Conservation (phyloP, 2,113 vertebrate species). For the Seriola dumerili region DNA sequence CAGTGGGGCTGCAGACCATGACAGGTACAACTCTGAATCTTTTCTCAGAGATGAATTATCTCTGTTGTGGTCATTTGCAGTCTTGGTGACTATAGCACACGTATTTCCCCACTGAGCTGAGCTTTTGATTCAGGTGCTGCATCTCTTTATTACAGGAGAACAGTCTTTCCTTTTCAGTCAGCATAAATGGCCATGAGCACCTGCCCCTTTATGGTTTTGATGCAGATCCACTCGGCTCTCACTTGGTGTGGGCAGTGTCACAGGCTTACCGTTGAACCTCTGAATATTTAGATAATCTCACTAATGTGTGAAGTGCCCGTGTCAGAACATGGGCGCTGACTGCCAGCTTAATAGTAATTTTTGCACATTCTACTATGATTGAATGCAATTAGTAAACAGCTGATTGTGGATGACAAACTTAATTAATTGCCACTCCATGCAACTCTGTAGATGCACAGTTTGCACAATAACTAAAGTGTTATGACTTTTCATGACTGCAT, state of each 20-base stretch:
- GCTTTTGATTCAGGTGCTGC: slow-evolving; percentile 45
- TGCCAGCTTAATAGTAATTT: not conserved
- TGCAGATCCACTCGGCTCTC: slow-evolving; percentile 28
- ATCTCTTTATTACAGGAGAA: not conserved
- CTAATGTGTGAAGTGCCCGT: not conserved
- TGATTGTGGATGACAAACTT: not conserved
- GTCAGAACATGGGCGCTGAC: not conserved
- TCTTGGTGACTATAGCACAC: slow-evolving; percentile 2
- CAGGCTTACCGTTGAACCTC: slow-evolving; percentile 14
- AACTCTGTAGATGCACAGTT: not conserved
- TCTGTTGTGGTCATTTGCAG: slow-evolving; percentile 21
- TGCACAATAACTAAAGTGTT: not conserved
- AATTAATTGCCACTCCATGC: not conserved
- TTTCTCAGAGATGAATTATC: slow-evolving; percentile 9
- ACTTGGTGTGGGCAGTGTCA: not conserved
- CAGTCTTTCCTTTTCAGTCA: slow-evolving; percentile 12
- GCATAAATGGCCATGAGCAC: slow-evolving; percentile 17
- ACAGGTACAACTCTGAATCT: slow-evolving; percentile 12
- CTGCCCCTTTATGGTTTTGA: slow-evolving; percentile 11
- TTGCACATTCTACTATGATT: not conserved
- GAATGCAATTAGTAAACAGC: not conserved
- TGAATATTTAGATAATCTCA: not conserved
- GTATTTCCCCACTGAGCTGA: slow-evolving; percentile 32
- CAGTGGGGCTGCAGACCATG: slow-evolving; percentile 25
- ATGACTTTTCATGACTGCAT: not conserved